These are phyloP conservation scores for Syngnathus typhle DNA, from an alignment of 2,113 vertebrate genomes.

Conservation along the genomic window DNA sequence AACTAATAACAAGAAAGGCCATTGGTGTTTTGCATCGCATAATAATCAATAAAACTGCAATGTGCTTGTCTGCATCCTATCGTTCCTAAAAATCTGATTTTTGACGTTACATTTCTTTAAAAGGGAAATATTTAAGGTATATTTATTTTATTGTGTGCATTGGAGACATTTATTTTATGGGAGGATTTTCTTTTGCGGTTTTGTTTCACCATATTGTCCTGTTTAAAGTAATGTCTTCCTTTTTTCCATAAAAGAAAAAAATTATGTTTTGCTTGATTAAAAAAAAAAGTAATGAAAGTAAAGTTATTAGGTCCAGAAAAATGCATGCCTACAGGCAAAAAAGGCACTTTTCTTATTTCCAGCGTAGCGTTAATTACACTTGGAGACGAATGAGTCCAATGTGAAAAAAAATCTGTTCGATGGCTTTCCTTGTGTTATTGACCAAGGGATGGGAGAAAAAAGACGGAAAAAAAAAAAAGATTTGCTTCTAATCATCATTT, in stretches of 20 bases:
- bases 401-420: conserved; percentile 52
- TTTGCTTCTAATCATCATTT: conserved; percentile 4
- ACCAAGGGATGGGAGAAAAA: conserved; percentile 5
- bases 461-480: conserved; percentile 2
- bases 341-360: conserved; percentile 48
- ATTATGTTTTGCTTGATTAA: conserved; percentile 4
- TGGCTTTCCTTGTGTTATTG: conserved; percentile 32
- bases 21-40: too few relatives aligned
- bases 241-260: background rate
- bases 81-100: too few relatives aligned
- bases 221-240: background rate
- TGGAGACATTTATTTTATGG: background rate
- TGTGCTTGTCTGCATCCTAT: too few relatives aligned
- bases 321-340: conserved; percentile 37
- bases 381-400: conserved; percentile 56
- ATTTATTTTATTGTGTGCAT: background rate
- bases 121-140: background rate
- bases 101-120: background rate
- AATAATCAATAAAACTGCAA: too few relatives aligned
- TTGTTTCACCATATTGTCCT: background rate
- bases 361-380: conserved; percentile 58
- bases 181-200: background rate
- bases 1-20: too few relatives aligned
- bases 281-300: conserved; percentile 18
- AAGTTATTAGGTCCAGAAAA: conserved; percentile 31